phyloP scores from a whole-genome alignment of 2,113 vertebrate species.

The Hipposideros armiger region DNA sequence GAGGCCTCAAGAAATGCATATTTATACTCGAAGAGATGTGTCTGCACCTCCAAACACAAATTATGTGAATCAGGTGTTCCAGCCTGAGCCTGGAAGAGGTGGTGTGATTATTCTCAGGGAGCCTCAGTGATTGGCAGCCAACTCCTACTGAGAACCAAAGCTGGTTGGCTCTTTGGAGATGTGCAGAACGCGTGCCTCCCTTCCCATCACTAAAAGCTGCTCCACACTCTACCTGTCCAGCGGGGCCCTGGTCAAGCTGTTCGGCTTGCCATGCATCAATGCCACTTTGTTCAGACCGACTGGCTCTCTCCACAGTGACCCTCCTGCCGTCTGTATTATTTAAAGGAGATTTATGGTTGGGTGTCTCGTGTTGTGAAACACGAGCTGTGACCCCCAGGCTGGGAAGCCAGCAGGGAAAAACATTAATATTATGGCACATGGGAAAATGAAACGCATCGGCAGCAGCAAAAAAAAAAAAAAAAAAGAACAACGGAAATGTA shows the following conservation, averaged over 20 bases:
- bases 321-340: constrained; percentile 94
- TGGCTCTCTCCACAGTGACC: constrained; percentile 95
- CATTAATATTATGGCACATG: constrained; percentile 95
- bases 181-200: constrained; percentile 21
- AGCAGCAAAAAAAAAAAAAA: constrained; percentile 81
- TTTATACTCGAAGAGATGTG: constrained; percentile 51
- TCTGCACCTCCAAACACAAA: constrained; percentile 62
- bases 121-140: constrained; percentile 63
- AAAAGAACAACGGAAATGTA: constrained; percentile 72
- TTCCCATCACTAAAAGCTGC: constrained; percentile 64
- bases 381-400: constrained; percentile 94
- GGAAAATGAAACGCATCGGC: constrained; percentile 84
- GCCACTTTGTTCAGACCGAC: constrained; percentile 95
- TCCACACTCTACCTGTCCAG: constrained; percentile 66
- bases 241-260: constrained; percentile 77
- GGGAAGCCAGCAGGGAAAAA: constrained; percentile 90
- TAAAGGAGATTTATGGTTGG: constrained; percentile 97
- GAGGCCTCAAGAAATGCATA: constrained; percentile 68
- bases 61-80: constrained; percentile 62
- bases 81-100: constrained; percentile 14
- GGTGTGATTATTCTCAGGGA: constrained; percentile 57
- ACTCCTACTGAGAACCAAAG: constrained; percentile 60
- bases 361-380: constrained; percentile 94
- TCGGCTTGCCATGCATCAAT: constrained; percentile 93
- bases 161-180: constrained; percentile 58